phyloP scores from a whole-genome alignment of 2,113 vertebrate species.

The Rhadina sibilatrix region DNA sequence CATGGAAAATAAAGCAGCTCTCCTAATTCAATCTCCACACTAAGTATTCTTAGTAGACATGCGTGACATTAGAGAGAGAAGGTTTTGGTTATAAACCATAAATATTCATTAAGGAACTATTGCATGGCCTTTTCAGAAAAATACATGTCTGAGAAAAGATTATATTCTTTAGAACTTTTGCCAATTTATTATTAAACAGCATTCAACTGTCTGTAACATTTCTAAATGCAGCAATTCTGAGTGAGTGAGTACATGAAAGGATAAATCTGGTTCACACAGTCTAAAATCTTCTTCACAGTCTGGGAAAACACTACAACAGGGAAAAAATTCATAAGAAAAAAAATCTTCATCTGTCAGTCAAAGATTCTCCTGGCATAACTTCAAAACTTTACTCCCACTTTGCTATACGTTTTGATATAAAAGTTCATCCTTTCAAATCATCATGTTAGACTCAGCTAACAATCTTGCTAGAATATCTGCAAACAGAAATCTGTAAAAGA shows the following conservation, averaged over 20 bases:
- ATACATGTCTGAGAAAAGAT: background rate
- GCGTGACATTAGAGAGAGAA: background rate
- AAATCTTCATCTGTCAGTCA: conserved; percentile 41
- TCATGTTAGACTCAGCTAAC: conserved; percentile 48
- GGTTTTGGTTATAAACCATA: background rate
- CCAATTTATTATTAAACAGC: conserved; percentile 20
- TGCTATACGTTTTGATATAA: conserved; percentile 17
- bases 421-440: conserved; percentile 53
- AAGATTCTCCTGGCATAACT: conserved; percentile 38
- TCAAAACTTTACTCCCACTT: conserved; percentile 57
- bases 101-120: background rate
- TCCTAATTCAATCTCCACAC: background rate
- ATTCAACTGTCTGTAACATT: background rate
- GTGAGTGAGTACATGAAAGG: conserved; percentile 18
- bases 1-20: background rate
- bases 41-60: background rate
- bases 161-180: background rate
- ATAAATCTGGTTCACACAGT: conserved; percentile 41
- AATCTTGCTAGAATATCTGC: conserved; percentile 8
- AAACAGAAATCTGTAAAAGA: conserved; percentile 13
- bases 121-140: background rate
- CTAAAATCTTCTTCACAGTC: conserved; percentile 33
- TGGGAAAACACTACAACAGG: conserved; percentile 36
- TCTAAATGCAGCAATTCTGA: conserved; percentile 30
- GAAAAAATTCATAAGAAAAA: background rate